Evolutionary conservation across 2,797 vertebrate species (phyloP).

Genomic region (Lagorchestes hirsutus): DNA sequence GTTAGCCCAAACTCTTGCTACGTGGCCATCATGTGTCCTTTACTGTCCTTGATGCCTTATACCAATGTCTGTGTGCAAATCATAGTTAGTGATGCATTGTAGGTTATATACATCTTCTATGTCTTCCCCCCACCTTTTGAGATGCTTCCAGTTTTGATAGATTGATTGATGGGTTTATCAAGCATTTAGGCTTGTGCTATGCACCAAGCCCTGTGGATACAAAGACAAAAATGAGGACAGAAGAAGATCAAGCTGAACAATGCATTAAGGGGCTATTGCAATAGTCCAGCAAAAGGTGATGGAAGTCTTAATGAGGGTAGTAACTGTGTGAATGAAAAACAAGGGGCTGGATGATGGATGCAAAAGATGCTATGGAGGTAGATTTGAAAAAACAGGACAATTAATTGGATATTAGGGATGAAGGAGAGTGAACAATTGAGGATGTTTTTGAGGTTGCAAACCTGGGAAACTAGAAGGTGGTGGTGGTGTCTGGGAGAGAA

Average conservation of each 20-base stretch:
- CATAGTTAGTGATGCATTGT: background rate
- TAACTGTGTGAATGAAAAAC: background rate
- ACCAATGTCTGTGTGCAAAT: background rate
- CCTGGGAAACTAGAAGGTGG: background rate
- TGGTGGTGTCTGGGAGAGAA: background rate
- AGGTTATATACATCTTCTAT: background rate
- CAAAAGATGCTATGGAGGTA: background rate
- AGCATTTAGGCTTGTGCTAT: background rate
- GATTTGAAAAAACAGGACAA: background rate
- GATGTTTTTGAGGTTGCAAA: background rate
- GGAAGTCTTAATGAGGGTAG: background rate
- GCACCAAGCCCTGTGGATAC: background rate
- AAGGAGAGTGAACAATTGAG: background rate
- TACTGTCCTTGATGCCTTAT: background rate
- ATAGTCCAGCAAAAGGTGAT: background rate
- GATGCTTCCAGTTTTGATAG: background rate
- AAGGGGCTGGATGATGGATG: background rate
- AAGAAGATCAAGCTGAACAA: background rate
- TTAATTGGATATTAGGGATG: background rate
- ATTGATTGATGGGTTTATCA: background rate
- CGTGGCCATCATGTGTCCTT: background rate
- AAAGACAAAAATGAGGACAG: background rate
- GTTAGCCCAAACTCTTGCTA: background rate
- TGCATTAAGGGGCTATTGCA: background rate
- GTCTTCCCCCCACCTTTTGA: background rate